Evolutionary conservation across 2,797 vertebrate genomes (phyloP), one percentile per base, ranked within the genome.

Genomic region (Notolepis coatsorum): DNA sequence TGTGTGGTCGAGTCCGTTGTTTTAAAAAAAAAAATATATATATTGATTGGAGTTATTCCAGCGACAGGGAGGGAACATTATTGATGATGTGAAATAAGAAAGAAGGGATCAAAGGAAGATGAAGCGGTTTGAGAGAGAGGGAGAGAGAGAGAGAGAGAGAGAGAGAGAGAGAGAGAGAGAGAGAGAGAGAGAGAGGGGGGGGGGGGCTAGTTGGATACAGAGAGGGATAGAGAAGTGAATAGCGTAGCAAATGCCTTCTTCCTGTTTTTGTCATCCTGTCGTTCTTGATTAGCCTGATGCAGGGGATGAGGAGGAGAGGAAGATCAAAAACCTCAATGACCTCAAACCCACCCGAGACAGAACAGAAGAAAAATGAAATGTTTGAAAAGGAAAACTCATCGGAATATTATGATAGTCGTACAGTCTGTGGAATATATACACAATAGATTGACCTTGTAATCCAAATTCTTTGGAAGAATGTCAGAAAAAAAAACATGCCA

Each of bases 181-280:
- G n/a, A n/a, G 54, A 51, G 42, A 51, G 37, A 57, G 46, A 56
- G 61, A 56, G 66, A 78, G 69, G 72, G 72, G 49, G 17, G 63
- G 53, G 61, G 73, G 67, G 38, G 54, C 37, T 37, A 27, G 52
- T 38, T 64, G 58, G 57, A 69, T 58, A 62, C 55, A 79, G 46
- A 73, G 46, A 54, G 69, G 72, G 75, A 56, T 46, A 65, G 70
- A 65, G 65, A 72, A 48, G 31, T 61, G 28, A 53, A 39, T 46
- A 76, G 71, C 65, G 46, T n/a, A 43, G 76, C 27, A 61, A 69
- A 75, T 56, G 61, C 50, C 31, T 59, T 65, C 80, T 89, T 91
- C 86, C 89, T 91, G 89, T 90, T 84, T 88, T 90, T 81, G 77
- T 88, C 74, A 74, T 68, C 63, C 46, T 3, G 75, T 90, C 83